Conservation (phyloP, 2,113 vertebrate genomes). For the Reinhardtius hippoglossoides region DNA sequence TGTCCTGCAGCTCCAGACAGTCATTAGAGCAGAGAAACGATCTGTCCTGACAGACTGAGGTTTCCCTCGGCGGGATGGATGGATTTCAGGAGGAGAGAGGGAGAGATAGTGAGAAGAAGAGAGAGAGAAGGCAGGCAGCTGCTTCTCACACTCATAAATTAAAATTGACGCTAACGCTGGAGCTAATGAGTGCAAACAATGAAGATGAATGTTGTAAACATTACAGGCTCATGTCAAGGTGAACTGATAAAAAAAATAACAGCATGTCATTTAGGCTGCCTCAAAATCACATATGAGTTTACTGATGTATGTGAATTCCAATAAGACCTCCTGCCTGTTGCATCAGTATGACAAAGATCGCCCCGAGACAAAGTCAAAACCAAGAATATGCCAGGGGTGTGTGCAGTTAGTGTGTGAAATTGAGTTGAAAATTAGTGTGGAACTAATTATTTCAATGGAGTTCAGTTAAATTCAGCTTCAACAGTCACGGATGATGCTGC, state of each 20-base stretch:
- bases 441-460: no score
- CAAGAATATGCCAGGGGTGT: background rate
- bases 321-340: background rate
- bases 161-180: constrained; percentile 7
- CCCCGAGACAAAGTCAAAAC: no score
- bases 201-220: constrained; percentile 40
- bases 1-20: background rate
- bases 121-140: background rate
- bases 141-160: constrained; percentile 29
- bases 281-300: background rate
- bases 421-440: background rate
- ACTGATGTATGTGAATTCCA: background rate
- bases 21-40: constrained; percentile 18
- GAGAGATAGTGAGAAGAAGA: background rate
- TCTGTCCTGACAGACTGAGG: constrained; percentile 1
- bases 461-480: background rate
- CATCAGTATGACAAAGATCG: background rate
- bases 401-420: background rate
- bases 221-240: constrained; percentile 1
- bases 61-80: constrained; percentile 22
- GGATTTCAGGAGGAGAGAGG: background rate
- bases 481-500: background rate
- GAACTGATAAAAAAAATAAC: constrained; percentile 5
- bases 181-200: constrained; percentile 28
- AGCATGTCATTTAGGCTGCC: constrained; percentile 6